A percentile compares a stretch with the other conserved stretches of the same genome.
phyloP scores from a whole-genome alignment of 2,797 vertebrate genomes.

The Protosalanx chinensis region DNA sequence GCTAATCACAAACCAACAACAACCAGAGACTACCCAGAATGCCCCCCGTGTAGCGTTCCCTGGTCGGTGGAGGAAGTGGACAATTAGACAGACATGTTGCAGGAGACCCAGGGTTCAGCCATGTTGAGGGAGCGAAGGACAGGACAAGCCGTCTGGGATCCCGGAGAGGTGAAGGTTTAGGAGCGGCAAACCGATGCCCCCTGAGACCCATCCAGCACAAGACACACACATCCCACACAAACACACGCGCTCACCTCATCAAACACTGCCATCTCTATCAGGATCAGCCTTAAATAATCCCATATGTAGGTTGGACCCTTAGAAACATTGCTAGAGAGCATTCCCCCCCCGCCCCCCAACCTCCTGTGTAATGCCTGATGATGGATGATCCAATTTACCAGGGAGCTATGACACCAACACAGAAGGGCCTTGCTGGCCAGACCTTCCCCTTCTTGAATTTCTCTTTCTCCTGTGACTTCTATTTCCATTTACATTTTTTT shows the following conservation, averaged over 20 bases:
- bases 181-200: not conserved
- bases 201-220: not conserved
- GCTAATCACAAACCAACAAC: slow-evolving; percentile 31
- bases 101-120: slow-evolving; percentile 26
- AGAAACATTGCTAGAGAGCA: slow-evolving; percentile 50
- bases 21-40: slow-evolving; percentile 9
- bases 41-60: slow-evolving; percentile 2
- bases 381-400: slow-evolving; percentile 78
- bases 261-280: slow-evolving; percentile 51
- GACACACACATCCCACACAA: not conserved
- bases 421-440: not conserved
- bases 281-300: slow-evolving; percentile 73
- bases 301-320: slow-evolving; percentile 69
- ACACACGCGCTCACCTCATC: slow-evolving; percentile 34
- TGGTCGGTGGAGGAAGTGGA: slow-evolving; percentile 36
- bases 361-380: slow-evolving; percentile 65
- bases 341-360: slow-evolving; percentile 39
- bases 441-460: not conserved
- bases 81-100: slow-evolving; percentile 37
- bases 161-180: not conserved
- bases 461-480: slow-evolving; percentile 2
- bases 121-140: slow-evolving; percentile 37
- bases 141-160: slow-evolving; percentile 34
- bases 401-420: slow-evolving; percentile 62
- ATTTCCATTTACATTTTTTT: not conserved